These are phyloP conservation scores for Microplitis manilae DNA, from an alignment of 2,888 invertebrate species.

Conservation along the genomic window DNA sequence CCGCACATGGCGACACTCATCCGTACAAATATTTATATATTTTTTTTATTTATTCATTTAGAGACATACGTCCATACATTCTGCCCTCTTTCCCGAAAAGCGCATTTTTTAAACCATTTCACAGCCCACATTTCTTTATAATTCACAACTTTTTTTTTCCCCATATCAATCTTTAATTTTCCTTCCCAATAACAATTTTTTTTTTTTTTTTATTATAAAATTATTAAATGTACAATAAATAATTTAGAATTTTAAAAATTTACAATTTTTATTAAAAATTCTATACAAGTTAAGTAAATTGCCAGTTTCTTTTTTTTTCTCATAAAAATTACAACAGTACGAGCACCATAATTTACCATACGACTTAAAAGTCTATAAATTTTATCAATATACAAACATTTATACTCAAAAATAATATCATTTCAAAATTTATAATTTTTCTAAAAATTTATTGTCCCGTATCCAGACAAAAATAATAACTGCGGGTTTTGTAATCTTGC, in stretches of 20 bases:
- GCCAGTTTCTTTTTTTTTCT: slow-evolving; percentile 53
- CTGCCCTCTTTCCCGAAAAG: slow-evolving; percentile 48
- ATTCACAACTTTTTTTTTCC: slow-evolving; percentile 46
- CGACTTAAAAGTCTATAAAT: not conserved
- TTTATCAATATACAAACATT: not conserved
- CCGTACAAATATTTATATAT: slow-evolving; percentile 36
- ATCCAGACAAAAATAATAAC: not conserved
- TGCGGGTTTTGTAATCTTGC: not conserved
- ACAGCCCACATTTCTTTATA: slow-evolving; percentile 69
- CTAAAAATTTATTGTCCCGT: not conserved
- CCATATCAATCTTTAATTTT: slow-evolving; percentile 39
- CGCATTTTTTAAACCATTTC: slow-evolving; percentile 56
- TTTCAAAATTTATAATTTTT: not conserved
- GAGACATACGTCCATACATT: slow-evolving; percentile 46
- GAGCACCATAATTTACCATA: slow-evolving; percentile 8
- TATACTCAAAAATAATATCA: not conserved
- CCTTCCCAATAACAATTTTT: slow-evolving; percentile 46
- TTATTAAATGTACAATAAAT: slow-evolving; percentile 68
- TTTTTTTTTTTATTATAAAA: slow-evolving; percentile 44
- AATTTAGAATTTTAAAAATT: slow-evolving; percentile 63
- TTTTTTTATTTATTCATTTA: slow-evolving; percentile 49
- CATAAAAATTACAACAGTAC: slow-evolving; percentile 6
- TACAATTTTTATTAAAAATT: slow-evolving; percentile 60
- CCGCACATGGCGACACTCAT: slow-evolving; percentile 34
- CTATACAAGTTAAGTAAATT: slow-evolving; percentile 62